A percentile compares a stretch with the other conserved stretches of the same genome.
Evolutionary conservation across 2,113 vertebrate species (phyloP).

Genomic region (Spea multiplicata): DNA sequence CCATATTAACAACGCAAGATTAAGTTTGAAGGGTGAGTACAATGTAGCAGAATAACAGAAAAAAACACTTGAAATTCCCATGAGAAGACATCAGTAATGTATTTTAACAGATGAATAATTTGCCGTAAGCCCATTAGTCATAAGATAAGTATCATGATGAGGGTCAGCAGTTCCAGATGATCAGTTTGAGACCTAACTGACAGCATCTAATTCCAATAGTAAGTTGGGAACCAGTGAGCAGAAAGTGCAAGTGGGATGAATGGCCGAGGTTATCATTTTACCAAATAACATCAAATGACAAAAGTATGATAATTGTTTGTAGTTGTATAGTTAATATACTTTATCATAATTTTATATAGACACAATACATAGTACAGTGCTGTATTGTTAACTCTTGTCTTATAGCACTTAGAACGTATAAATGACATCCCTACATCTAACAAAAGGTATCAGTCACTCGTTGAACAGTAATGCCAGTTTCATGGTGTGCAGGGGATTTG

Average conservation of each 20-base stretch:
- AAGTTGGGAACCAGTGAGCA: not conserved
- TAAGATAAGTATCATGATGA: not conserved
- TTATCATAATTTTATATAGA: too few relatives aligned
- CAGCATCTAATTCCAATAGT: not conserved
- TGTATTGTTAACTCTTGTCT: too few relatives aligned
- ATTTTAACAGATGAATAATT: not conserved
- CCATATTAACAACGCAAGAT: not conserved
- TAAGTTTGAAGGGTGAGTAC: not conserved
- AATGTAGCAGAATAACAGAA: constrained; percentile 51
- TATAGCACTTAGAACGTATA: too few relatives aligned
- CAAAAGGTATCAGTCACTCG: not conserved
- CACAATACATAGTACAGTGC: too few relatives aligned
- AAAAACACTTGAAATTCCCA: constrained; percentile 59
- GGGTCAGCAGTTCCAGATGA: not conserved
- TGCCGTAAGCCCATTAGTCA: not conserved
- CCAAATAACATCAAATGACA: not conserved
- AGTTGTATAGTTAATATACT: too few relatives aligned
- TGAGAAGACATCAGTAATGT: constrained; percentile 43
- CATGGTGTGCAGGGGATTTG: too few relatives aligned
- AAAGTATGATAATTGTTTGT: not conserved
- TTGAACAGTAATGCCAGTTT: too few relatives aligned
- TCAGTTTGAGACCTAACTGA: not conserved
- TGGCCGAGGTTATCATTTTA: not conserved
- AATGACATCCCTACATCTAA: not conserved
- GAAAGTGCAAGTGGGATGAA: not conserved